Evolutionary conservation across 2,113 vertebrate species (phyloP), one percentile per base, ranked within the genome.

Genomic region (Lampris megalopsis): DNA sequence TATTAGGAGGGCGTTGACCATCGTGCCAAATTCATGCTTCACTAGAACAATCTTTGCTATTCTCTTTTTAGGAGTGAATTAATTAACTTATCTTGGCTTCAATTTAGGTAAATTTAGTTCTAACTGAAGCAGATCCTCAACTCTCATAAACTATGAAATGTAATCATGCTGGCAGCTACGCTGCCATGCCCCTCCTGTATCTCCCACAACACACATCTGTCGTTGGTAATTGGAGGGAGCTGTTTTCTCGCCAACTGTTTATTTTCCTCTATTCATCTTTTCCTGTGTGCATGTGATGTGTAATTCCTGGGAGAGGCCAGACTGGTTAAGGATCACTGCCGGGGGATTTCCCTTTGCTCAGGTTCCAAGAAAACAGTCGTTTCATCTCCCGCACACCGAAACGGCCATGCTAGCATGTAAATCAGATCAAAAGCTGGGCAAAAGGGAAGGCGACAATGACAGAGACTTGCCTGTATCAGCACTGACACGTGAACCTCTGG

Each of bases 351-450:
- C 24, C 89, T 90, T 86, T 89, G 85, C 90, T 89, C 82, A 53
- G 81, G 76, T 77, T 91, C 85, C 91, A 90, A 89, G 83, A 88
- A 91, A 81, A 59, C 77, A 63, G 70, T 42, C 71, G 76, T 93
- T 93, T 93, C 86, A 93, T 93, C 91, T 91, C 68, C 2, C 61
- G 81, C 82, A 82, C 75, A 59, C 64, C 58, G 71, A 81, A 88
- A 85, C 75, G 35, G 79, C 37, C 62, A 48, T 69, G 81, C 87
- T 85, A 58, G 63, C 83, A 76, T 37, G 79, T 79, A 71, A 79
- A 64, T 63, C 60, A 62, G 88, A 93, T 93, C 89, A 93, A 92
- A 92, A 75, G 71, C 72, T 3, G 53, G 67, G 79, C 79, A 52
- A 69, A 74, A 80, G 73, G 75, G 65, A 79, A 87, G 81, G 87